Evolutionary conservation across 2,113 vertebrate genomes (phyloP).

Genomic region (Limnothrissa miodon): DNA sequence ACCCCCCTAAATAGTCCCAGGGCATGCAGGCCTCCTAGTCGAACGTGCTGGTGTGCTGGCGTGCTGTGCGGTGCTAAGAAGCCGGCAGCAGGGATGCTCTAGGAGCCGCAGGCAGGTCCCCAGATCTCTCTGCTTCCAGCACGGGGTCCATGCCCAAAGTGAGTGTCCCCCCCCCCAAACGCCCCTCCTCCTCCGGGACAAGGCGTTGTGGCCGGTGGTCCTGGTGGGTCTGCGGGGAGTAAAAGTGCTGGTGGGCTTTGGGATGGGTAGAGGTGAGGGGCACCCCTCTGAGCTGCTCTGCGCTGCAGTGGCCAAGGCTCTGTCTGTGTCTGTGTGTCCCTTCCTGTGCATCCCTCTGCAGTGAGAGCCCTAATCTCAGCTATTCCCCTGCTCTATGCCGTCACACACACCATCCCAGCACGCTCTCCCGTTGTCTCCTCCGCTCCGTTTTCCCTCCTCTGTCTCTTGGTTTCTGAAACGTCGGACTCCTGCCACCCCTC

Average conservation of each 20-base stretch:
- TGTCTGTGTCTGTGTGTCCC: background rate
- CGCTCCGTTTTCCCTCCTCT: conserved; percentile 13
- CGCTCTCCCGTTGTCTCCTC: conserved; percentile 24
- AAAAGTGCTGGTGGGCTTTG: background rate
- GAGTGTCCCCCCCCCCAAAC: background rate
- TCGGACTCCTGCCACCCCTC: background rate
- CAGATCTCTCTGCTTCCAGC: conserved; percentile 24
- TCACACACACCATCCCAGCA: conserved; percentile 38
- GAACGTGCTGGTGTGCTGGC: background rate
- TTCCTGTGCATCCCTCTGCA: conserved; percentile 53
- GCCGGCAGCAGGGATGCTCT: conserved; percentile 23
- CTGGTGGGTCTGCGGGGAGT: background rate
- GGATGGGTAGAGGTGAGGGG: conserved; percentile 13
- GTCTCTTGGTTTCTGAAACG: background rate
- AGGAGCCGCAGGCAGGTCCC: conserved; percentile 9
- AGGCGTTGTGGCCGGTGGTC: background rate
- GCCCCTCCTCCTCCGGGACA: background rate
- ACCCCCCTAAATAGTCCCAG: conserved; percentile 54
- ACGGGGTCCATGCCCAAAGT: conserved; percentile 39
- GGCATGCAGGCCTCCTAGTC: conserved; percentile 56
- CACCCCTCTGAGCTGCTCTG: background rate
- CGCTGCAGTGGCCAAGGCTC: conserved; percentile 44
- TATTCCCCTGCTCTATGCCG: conserved; percentile 37
- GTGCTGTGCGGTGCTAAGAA: background rate
- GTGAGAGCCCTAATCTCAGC: conserved; percentile 44